A percentile compares a stretch with the other conserved stretches of the same genome.
These are phyloP conservation scores for Eledone cirrhosa DNA, from an alignment of 2,888 invertebrate genomes.

Conservation along the genomic window DNA sequence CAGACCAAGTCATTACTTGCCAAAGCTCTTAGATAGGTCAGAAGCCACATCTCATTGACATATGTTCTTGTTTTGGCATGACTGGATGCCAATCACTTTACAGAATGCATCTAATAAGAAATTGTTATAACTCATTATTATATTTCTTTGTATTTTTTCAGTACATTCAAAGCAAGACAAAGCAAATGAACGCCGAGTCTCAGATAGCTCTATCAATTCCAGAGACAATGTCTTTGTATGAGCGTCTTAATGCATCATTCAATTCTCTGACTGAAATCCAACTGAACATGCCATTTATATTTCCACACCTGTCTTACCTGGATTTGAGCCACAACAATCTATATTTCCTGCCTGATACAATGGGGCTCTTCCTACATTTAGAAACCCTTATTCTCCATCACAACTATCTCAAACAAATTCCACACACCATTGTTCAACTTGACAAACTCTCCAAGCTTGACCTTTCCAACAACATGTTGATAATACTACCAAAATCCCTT, in stretches of 20 bases:
- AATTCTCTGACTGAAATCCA: conserved; percentile 63
- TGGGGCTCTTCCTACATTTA: conserved; percentile 64
- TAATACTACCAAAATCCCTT: conserved; percentile 58
- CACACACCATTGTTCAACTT: conserved; percentile 58
- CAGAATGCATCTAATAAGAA: neutral
- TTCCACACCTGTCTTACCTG: conserved; percentile 63
- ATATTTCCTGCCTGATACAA: conserved; percentile 59
- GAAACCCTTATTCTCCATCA: conserved; percentile 56
- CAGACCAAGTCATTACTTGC: too few relatives aligned
- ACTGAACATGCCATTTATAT: conserved; percentile 60
- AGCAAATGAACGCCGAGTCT: neutral
- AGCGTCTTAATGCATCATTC: conserved; percentile 62
- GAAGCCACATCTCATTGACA: too few relatives aligned
- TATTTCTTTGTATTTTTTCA: neutral
- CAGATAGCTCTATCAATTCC: conserved; percentile 41
- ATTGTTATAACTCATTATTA: neutral
- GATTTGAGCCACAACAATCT: conserved; percentile 64
- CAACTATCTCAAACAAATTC: conserved; percentile 59
- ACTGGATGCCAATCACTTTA: too few relatives aligned
- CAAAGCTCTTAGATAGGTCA: too few relatives aligned
- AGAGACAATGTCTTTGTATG: conserved; percentile 64
- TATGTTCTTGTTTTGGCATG: too few relatives aligned
- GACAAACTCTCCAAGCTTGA: conserved; percentile 64
- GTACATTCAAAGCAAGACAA: conserved; percentile 4
- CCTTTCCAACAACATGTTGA: conserved; percentile 60